Evolutionary conservation across 2,113 vertebrate species (phyloP).

Genomic region (Herpetotheres cachinnans): DNA sequence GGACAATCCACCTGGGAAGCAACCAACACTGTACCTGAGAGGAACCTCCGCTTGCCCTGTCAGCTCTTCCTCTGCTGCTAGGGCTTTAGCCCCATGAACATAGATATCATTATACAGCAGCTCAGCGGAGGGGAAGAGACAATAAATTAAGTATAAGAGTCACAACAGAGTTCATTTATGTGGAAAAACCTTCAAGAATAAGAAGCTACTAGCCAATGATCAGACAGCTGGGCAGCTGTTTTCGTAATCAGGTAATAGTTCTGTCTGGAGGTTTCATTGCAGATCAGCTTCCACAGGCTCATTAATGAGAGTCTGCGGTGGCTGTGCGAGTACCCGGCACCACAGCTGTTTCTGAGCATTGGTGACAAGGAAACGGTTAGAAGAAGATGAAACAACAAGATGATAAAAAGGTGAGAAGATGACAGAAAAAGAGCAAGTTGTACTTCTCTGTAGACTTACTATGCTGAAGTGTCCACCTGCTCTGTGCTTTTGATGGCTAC

Average conservation of each 20-base stretch:
- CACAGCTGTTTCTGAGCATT: neutral
- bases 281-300: neutral
- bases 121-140: neutral
- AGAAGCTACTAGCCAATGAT: neutral
- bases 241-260: neutral
- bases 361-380: neutral
- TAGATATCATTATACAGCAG: neutral
- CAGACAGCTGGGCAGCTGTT: neutral
- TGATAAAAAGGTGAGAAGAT: neutral
- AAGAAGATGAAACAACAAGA: neutral
- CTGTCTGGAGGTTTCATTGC: neutral
- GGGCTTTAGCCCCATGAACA: neutral
- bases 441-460: neutral
- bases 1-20: neutral
- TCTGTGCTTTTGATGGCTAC: neutral
- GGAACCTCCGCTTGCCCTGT: neutral
- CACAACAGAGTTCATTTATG: neutral
- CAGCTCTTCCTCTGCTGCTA: neutral
- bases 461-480: neutral
- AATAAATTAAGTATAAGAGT: neutral
- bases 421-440: neutral
- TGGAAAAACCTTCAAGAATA: neutral
- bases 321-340: neutral
- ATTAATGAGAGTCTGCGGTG: neutral
- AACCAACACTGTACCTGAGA: neutral